Base-by-base conservation (phyloP, 2,797 vertebrate species). In the Morus bassanus region DNA sequence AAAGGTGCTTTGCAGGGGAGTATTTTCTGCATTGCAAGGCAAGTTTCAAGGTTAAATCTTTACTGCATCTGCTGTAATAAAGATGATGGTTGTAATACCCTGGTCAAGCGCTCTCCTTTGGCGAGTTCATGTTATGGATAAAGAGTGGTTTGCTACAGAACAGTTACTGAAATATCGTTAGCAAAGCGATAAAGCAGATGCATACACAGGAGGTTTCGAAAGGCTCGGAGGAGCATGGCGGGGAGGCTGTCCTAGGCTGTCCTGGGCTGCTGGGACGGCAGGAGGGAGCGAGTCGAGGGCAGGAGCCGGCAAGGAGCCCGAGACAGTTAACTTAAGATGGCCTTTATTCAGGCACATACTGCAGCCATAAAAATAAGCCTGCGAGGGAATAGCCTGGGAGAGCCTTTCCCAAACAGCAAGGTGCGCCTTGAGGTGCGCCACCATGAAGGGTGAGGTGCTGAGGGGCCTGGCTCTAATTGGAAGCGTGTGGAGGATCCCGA, bases 221-320 rank as follows among this genome's bases (percentile, higher is more conserved):
- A 84, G 18, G 61, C 37, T 16, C 4, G 2, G 89, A 75, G 37
- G 30, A 84, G 13, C 0, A 0, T 18, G 45, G 30, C 0, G 2
- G 33, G 22, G 37, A 79, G 45, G 33, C 37, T 43, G 31, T 54
- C 65, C 69, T 25, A 10, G 53, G 50, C 77, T 89, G 22, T 56
- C 33, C 67, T 24, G 67, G 39, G 64, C 35, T 4, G 9, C 74
- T 72, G 74, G 61, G 19, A 60, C 3, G 19, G 54, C 60, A 83
- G 5, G 8, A 56, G 50, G 37, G 45, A 86, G 33, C 0, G 3
- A 0, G 1, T 43, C 0, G 1, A 53, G 74, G 45, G 31, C 78
- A 70, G 51, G 30, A 77, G 54, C 48, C 1, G 0, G 37, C 1
- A 2, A 87, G 89, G 13, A 75, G 88, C 59, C 64, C 1, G 1